These are phyloP conservation scores for Nannoperca australis DNA, from an alignment of 2,797 vertebrate genomes.

Conservation along the genomic window DNA sequence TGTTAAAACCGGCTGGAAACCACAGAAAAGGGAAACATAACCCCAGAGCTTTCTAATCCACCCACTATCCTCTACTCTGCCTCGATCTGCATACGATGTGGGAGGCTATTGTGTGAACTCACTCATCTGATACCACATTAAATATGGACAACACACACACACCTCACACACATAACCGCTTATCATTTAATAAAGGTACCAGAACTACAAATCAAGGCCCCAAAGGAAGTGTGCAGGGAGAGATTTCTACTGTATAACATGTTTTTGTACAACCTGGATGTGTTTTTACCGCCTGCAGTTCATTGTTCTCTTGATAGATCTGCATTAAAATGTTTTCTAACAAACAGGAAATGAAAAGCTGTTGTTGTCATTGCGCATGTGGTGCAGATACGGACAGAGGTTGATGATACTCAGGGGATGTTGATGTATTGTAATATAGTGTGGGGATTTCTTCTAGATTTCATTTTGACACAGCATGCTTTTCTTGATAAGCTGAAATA, in stretches of 20 bases:
- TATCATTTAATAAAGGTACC: constrained; percentile 40
- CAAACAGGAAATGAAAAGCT: constrained; percentile 32
- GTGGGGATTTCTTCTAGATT: constrained; percentile 38
- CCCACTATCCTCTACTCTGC: constrained; percentile 77
- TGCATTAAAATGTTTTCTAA: constrained; percentile 39
- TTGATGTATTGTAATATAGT: constrained; percentile 33
- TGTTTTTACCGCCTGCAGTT: constrained; percentile 20
- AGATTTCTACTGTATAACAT: constrained; percentile 1
- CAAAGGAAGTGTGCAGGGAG: constrained; percentile 18
- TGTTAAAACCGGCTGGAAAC: constrained; percentile 64
- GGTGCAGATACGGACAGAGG: constrained; percentile 33
- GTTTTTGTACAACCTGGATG: constrained; percentile 8
- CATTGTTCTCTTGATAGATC: constrained; percentile 23
- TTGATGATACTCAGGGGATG: constrained; percentile 41
- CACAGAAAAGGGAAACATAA: constrained; percentile 71
- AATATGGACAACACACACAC: constrained; percentile 49
- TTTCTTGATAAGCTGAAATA: constrained; percentile 35
- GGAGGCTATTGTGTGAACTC: constrained; percentile 83
- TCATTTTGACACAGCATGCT: constrained; percentile 29
- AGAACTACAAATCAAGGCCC: constrained; percentile 30
- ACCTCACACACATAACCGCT: constrained; percentile 29
- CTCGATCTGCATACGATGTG: constrained; percentile 81
- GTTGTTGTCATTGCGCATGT: constrained; percentile 34
- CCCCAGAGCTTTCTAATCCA: constrained; percentile 79
- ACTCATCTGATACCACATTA: constrained; percentile 66